Conservation (phyloP, 2,113 vertebrate genomes). For the Charadrius vociferus region DNA sequence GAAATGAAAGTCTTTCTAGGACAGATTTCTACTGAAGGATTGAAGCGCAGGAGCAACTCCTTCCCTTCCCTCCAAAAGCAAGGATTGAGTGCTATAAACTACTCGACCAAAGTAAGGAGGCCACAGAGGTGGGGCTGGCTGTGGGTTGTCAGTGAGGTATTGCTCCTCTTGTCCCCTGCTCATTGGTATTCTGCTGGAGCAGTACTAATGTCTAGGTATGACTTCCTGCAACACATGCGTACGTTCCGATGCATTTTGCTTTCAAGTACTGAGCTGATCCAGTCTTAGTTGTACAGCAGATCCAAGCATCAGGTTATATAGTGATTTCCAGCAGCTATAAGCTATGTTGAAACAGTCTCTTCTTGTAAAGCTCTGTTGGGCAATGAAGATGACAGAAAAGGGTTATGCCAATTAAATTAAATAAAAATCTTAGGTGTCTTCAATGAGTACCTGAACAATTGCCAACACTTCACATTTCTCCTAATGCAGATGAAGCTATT, state of each 20-base stretch:
- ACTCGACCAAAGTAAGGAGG: not conserved
- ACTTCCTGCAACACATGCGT: not conserved
- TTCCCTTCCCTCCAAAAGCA: not conserved
- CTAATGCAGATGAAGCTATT: not conserved
- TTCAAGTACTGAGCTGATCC: not conserved
- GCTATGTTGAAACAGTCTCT: not conserved
- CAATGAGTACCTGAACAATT: not conserved
- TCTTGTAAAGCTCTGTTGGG: not conserved
- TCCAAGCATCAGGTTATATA: not conserved
- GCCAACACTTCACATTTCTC: not conserved
- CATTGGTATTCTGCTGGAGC: not conserved
- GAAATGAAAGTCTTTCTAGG: not conserved
- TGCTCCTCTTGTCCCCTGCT: not conserved
- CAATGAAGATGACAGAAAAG: not conserved
- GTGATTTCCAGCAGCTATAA: not conserved
- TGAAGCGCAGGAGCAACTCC: not conserved
- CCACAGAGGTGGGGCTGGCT: not conserved
- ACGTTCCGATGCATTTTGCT: not conserved
- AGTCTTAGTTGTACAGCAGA: not conserved
- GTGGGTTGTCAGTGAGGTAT: not conserved
- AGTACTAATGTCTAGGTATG: not conserved
- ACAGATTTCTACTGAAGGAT: not conserved
- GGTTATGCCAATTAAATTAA: not conserved
- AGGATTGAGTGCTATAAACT: not conserved
- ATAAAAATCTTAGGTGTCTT: not conserved